Evolutionary conservation across 2,113 vertebrate species (phyloP), one percentile per base, ranked within the genome.

Genomic region (Procavia capensis): DNA sequence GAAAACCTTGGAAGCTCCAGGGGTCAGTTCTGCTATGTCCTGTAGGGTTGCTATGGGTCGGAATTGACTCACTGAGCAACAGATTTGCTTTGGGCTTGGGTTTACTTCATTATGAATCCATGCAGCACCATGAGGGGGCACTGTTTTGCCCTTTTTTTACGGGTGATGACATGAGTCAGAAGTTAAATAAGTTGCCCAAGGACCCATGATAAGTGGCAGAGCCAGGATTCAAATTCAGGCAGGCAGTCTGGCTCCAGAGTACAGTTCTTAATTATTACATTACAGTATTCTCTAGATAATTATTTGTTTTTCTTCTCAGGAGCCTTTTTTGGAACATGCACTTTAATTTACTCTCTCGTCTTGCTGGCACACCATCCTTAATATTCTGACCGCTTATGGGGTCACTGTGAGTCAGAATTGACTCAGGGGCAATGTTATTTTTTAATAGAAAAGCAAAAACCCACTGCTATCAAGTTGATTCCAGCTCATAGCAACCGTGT

Each of bases 241-340:
- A n/a, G 74, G 50, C 75, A 80, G 36, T 68, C 89, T 92, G 78
- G 80, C 63, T 50, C 66, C 39, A 57, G 78, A 79, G 89, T 47
- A 45, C 41, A 70, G 39, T 4, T 86, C 79, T 88, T 76, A 24
- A 80, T 88, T 70, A 84, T 81, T 83, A 4, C 75, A 45, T 57
- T 24, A 9, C 2, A 6, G 14, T 83, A 6, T 57, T 70, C 45
- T 45, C 34, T 29, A 20, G 16, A 59, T 31, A 59, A 1, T 54
- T 6, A 3, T 36, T 16, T 61, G 16, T 36, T 39, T 3, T 39
- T 34, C 17, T 25, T 6, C 63, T 61, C 34, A 39, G 50, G 43
- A 61, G 31, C 29, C 88, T 59, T 88, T 43, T 82, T 61, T 17
- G n/a, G 61, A 45, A 31, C 61, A 31, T 36, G n/a, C 29, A 54